Percentiles rank a stretch among this genome's conserved stretches.
phyloP scores from a whole-genome alignment of 2,113 vertebrate species.

The Nesospiza acunhae region DNA sequence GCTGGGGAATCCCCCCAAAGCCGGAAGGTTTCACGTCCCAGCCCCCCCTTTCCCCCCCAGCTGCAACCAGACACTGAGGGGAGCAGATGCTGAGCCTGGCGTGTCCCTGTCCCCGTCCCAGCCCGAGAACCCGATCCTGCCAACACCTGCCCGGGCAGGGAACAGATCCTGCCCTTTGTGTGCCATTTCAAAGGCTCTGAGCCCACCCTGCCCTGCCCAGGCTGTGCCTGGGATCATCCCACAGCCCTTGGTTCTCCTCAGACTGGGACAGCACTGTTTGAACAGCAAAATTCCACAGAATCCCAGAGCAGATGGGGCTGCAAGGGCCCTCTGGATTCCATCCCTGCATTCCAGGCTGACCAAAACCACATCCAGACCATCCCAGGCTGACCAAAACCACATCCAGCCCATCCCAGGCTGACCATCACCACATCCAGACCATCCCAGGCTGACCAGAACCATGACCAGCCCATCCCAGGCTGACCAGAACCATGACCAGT shows the following conservation, averaged over 20 bases:
- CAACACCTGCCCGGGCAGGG: constrained; percentile 2
- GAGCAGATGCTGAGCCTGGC: constrained; percentile 22
- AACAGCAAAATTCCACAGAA: rapidly evolving
- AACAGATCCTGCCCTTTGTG: constrained; percentile 34
- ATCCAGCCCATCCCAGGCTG: rapidly evolving
- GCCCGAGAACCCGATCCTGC: neutral
- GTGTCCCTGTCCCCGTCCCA: neutral
- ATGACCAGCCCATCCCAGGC: too few relatives aligned
- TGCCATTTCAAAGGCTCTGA: neutral
- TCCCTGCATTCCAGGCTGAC: neutral
- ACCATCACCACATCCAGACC: rapidly evolving
- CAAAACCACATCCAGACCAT: rapidly evolving
- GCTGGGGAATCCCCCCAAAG: neutral
- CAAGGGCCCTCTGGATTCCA: neutral
- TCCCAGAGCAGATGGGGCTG: neutral
- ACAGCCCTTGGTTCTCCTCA: neutral
- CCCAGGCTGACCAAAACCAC: neutral
- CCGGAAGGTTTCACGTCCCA: rapidly evolving
- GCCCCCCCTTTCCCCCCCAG: neutral
- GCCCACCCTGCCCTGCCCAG: rapidly evolving
- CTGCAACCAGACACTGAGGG: constrained; percentile 36
- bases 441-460: neutral
- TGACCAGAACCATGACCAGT: too few relatives aligned
- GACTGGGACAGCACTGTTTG: rapidly evolving
- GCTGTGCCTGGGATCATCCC: rapidly evolving